Conservation (phyloP, 2,113 vertebrate genomes). For the Corythoichthys haematopterus region DNA sequence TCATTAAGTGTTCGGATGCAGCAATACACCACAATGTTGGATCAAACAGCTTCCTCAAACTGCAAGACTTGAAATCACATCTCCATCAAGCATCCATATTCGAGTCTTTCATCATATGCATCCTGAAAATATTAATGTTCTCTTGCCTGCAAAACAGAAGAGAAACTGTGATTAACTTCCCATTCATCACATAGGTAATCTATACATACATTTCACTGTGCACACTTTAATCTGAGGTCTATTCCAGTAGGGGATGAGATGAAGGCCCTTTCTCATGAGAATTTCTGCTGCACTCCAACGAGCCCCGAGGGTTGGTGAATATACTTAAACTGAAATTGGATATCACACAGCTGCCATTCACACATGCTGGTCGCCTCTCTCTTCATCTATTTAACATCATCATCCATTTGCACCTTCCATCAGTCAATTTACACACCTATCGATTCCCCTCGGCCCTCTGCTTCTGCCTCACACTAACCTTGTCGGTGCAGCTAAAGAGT, state of each 20-base stretch:
- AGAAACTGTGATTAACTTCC: background rate
- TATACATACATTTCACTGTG: slow-evolving; percentile 8
- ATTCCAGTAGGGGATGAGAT: slow-evolving; percentile 18
- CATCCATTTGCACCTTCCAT: slow-evolving; percentile 45
- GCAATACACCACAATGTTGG: slow-evolving; percentile 20
- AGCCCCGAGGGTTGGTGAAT: slow-evolving; percentile 19
- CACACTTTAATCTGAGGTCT: background rate
- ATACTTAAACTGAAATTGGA: slow-evolving; percentile 29
- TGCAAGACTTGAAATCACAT: background rate
- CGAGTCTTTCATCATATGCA: slow-evolving; percentile 37
- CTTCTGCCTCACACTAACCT: slow-evolving; percentile 58
- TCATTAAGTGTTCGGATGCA: slow-evolving; percentile 70
- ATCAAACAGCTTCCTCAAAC: slow-evolving; percentile 10
- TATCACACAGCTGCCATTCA: slow-evolving; percentile 38
- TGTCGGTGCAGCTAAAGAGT: slow-evolving; percentile 66
- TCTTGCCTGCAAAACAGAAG: slow-evolving; percentile 59
- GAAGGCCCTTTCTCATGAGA: slow-evolving; percentile 27
- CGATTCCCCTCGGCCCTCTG: slow-evolving; percentile 12
- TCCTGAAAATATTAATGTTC: slow-evolving; percentile 54
- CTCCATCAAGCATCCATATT: slow-evolving; percentile 4
- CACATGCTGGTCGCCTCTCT: slow-evolving; percentile 13
- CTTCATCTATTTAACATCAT: slow-evolving; percentile 33
- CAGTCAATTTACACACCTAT: slow-evolving; percentile 37
- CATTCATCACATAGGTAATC: slow-evolving; percentile 3
- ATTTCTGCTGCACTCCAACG: slow-evolving; percentile 27